These are phyloP conservation scores for Neogale vison DNA, from an alignment of 2,113 vertebrate species.

Conservation along the genomic window DNA sequence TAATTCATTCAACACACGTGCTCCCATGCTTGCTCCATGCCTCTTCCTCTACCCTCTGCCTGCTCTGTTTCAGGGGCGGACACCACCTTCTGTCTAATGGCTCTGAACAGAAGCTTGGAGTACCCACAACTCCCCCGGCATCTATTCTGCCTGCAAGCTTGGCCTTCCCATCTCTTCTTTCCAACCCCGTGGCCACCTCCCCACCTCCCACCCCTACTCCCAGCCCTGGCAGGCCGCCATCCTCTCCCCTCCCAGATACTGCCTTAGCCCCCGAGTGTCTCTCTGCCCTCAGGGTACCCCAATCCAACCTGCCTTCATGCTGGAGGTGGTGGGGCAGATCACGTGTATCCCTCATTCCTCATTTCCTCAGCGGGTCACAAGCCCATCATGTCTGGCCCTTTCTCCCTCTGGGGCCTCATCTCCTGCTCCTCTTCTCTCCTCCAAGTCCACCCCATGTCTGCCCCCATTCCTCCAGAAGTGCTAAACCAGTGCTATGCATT, in stretches of 20 bases:
- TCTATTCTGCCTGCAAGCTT: background rate
- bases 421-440: background rate
- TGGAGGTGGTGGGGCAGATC: background rate
- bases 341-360: background rate
- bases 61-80: background rate
- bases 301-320: background rate
- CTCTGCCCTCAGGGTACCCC: background rate
- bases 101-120: background rate
- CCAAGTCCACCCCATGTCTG: accelerated
- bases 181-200: too few species aligned
- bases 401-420: too few species aligned
- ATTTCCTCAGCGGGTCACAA: accelerated
- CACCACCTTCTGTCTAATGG: background rate
- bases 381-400: background rate
- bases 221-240: background rate
- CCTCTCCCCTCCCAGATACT: background rate
- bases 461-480: background rate
- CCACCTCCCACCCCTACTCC: accelerated
- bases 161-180: background rate
- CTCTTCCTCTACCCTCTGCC: background rate
- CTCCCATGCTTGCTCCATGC: accelerated
- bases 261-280: background rate
- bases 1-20: background rate
- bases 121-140: background rate
- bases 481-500: background rate